A percentile compares a stretch with the other conserved stretches of the same genome.
Conservation (phyloP, 2,113 vertebrate species). For the Erinaceus europaeus region DNA sequence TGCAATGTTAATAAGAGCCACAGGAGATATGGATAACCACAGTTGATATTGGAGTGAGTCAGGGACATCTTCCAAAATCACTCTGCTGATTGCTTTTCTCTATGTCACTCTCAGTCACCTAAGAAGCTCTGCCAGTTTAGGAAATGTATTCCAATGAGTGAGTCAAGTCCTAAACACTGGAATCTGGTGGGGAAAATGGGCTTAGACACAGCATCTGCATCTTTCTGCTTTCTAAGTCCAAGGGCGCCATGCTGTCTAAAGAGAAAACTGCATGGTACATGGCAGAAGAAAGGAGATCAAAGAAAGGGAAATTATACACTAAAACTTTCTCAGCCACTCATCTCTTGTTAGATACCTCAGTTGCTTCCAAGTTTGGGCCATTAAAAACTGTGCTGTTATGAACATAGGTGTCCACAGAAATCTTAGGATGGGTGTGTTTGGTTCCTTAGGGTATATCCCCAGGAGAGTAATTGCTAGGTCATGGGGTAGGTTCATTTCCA, state of each 20-base stretch:
- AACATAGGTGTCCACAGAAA: no score
- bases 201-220: background rate
- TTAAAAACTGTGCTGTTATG: no score
- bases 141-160: background rate
- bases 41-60: background rate
- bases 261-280: background rate
- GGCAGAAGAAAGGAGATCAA: background rate
- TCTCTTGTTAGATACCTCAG: no score
- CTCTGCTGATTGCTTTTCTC: background rate
- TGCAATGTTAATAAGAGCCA: constrained; percentile 8
- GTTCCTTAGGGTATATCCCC: no score
- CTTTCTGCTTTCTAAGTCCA: background rate
- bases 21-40: background rate
- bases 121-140: background rate
- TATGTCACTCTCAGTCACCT: background rate
- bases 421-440: no score
- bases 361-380: no score
- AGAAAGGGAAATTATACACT: background rate
- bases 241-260: background rate
- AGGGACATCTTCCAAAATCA: background rate
- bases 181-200: background rate
- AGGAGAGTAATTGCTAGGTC: no score
- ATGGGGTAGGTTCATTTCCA: no score
- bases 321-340: no score
- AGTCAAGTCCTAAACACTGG: background rate